Conservation (phyloP, 2,888 invertebrate species). For the Koerneria pararmatus region DNA sequence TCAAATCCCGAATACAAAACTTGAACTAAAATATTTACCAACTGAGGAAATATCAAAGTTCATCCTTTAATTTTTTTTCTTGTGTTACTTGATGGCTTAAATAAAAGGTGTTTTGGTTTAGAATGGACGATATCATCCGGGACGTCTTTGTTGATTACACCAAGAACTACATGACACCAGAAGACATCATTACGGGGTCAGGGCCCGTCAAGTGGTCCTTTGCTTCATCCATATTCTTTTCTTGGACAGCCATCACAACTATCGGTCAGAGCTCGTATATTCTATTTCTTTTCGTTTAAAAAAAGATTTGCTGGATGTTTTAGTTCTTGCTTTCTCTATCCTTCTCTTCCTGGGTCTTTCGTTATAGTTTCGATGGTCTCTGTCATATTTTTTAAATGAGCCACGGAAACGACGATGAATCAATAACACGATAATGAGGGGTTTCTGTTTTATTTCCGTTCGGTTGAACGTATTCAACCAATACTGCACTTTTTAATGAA, state of each 20-base stretch:
- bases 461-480: no score
- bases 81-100: slow-evolving; percentile 4
- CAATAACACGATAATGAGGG: no score
- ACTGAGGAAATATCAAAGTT: not conserved
- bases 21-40: not conserved
- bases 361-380: no score
- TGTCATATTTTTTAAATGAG: no score
- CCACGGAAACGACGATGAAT: no score
- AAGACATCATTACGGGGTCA: slow-evolving; percentile 54
- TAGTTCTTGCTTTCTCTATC: no score
- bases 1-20: not conserved
- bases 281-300: no score
- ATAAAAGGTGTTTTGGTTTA: slow-evolving; percentile 27
- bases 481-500: not conserved
- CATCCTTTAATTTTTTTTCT: not conserved
- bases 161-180: slow-evolving; percentile 57
- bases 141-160: slow-evolving; percentile 58
- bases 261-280: no score
- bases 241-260: slow-evolving; percentile 60
- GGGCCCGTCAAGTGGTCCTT: slow-evolving; percentile 57
- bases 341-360: no score
- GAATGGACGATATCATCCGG: slow-evolving; percentile 49
- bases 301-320: no score
- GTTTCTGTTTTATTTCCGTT: no score
- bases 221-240: slow-evolving; percentile 57